A percentile compares a stretch with the other conserved stretches of the same genome.
These are phyloP conservation scores for Scomber japonicus DNA, from an alignment of 2,113 vertebrate species.

Conservation along the genomic window DNA sequence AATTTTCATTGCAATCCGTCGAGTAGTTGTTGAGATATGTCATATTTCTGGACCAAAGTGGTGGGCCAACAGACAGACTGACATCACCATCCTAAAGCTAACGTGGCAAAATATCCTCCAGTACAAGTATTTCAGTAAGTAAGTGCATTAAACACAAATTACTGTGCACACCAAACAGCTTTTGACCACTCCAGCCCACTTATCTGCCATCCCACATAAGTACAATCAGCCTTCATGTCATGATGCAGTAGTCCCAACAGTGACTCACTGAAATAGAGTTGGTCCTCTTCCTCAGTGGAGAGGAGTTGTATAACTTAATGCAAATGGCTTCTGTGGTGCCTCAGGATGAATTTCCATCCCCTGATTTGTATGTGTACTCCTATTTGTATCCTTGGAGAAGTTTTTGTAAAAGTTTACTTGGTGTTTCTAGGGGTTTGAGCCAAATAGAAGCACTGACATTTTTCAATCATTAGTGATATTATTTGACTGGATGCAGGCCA, in stretches of 20 bases:
- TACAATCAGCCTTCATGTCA: slow-evolving; percentile 47
- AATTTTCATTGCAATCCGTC: no score
- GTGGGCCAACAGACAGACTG: not conserved
- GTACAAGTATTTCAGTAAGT: not conserved
- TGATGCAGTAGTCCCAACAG: slow-evolving; percentile 40
- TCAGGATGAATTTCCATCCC: slow-evolving; percentile 15
- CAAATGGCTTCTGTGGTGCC: slow-evolving; percentile 8
- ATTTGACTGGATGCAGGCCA: no score
- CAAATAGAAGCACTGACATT: no score
- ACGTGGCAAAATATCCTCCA: not conserved
- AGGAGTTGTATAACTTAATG: slow-evolving; percentile 55
- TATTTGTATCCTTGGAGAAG: slow-evolving; percentile 2
- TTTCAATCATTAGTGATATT: no score
- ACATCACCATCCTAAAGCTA: not conserved
- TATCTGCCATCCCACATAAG: slow-evolving; percentile 31
- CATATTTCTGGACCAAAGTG: not conserved
- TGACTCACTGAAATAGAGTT: slow-evolving; percentile 70
- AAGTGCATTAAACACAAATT: slow-evolving; percentile 1
- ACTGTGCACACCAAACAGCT: slow-evolving; percentile 17
- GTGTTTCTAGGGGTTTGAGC: no score
- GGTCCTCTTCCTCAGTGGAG: slow-evolving; percentile 33
- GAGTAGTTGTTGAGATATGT: not conserved
- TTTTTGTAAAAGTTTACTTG: not conserved
- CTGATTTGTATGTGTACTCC: not conserved
- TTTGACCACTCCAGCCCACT: slow-evolving; percentile 30